Percentiles rank a stretch among this genome's conserved stretches.
Conservation (phyloP, 2,113 vertebrate genomes). For the Dinomys branickii region DNA sequence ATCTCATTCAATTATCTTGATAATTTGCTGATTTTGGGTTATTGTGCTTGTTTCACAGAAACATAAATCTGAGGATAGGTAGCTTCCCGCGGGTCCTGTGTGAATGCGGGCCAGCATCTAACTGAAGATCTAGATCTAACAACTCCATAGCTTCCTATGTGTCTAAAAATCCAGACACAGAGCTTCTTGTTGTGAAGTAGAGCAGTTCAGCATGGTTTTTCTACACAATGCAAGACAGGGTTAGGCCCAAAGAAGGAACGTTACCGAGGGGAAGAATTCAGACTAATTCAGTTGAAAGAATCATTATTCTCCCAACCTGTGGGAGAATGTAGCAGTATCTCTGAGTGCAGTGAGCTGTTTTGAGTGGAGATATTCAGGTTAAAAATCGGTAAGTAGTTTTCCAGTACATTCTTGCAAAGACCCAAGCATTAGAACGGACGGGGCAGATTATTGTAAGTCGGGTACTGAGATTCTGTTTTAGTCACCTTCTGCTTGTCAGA, state of each 20-base stretch:
- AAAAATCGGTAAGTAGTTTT: not conserved
- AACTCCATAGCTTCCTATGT: not conserved
- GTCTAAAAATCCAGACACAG: not conserved
- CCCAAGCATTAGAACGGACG: not conserved
- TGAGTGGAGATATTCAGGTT: not conserved
- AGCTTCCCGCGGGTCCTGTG: not conserved
- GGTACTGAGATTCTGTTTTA: not conserved
- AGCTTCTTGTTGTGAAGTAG: not conserved
- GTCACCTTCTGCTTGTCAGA: not conserved
- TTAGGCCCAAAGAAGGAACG: not conserved
- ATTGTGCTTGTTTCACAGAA: not conserved
- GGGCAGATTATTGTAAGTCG: not conserved
- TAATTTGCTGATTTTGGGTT: not conserved
- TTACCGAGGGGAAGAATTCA: not conserved
- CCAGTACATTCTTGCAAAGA: not conserved
- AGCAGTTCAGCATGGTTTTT: not conserved
- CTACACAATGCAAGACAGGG: not conserved
- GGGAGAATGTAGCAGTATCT: not conserved
- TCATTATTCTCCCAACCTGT: not conserved
- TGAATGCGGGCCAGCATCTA: not conserved
- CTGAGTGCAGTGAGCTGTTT: not conserved
- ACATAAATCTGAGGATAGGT: not conserved
- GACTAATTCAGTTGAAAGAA: not conserved
- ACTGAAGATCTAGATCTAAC: not conserved
- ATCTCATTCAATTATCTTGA: not conserved